Conservation (phyloP, 2,797 vertebrate genomes). For the Phalanger gymnotis region DNA sequence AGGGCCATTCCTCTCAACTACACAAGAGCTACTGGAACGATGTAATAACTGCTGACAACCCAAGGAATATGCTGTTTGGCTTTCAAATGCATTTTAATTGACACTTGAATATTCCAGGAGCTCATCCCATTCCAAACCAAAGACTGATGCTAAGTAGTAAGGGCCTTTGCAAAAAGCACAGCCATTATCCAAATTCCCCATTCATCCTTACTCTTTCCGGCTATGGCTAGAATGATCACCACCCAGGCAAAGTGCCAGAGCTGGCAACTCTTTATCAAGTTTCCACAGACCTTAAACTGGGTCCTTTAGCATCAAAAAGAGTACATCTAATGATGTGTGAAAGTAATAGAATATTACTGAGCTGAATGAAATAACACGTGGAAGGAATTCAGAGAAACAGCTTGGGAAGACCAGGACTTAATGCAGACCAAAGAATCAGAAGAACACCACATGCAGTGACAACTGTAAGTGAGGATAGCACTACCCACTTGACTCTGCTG, state of each 20-base stretch:
- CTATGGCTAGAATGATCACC: not conserved
- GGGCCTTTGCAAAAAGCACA: not conserved
- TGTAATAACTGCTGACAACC: not conserved
- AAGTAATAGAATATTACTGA: not conserved
- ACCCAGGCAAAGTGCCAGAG: not conserved
- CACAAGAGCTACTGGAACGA: not conserved
- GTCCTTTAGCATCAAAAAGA: not conserved
- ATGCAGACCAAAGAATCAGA: not conserved
- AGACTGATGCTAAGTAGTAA: not conserved
- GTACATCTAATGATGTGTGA: not conserved
- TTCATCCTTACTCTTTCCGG: not conserved
- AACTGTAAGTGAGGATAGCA: not conserved
- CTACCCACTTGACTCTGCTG: not conserved
- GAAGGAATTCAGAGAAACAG: not conserved
- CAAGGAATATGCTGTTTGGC: not conserved
- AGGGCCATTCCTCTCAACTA: not conserved
- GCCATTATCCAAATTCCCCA: not conserved
- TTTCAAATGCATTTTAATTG: not conserved
- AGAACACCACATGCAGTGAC: not conserved
- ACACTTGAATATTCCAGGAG: not conserved
- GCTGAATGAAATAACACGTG: not conserved
- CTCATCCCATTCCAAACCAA: not conserved
- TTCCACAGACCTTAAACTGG: not conserved
- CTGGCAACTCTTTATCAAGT: not conserved
- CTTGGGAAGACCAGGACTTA: not conserved